Evolutionary conservation across 2,113 vertebrate species (phyloP).

Genomic region (Silurus meridionalis): DNA sequence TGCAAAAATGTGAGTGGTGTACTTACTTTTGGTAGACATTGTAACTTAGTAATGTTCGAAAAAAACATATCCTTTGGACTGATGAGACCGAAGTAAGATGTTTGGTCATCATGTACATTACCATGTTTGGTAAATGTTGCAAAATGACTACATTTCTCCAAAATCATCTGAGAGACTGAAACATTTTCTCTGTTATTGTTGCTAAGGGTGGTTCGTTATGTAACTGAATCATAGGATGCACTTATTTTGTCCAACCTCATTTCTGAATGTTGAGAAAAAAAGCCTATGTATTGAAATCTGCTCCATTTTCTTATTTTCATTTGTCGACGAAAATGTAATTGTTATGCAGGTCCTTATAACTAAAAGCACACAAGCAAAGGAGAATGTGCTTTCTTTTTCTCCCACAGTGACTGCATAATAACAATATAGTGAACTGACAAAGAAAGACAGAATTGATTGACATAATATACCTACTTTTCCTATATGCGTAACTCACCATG

Average conservation of each 20-base stretch:
- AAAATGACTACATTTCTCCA: not conserved
- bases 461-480: not conserved
- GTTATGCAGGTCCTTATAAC: not conserved
- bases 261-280: not conserved
- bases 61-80: not conserved
- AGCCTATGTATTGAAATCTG: not conserved
- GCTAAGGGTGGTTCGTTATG: not conserved
- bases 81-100: not conserved
- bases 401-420: not conserved
- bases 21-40: too few species aligned
- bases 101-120: not conserved
- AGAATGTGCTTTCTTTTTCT: not conserved
- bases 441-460: not conserved
- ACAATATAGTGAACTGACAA: not conserved
- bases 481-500: constrained; percentile 80
- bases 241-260: not conserved
- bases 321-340: not conserved
- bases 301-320: not conserved
- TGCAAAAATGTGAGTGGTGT: too few species aligned
- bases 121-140: not conserved
- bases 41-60: too few species aligned
- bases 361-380: not conserved
- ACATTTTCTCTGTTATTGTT: not conserved
- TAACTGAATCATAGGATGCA: not conserved
- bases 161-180: not conserved